A percentile compares a stretch with the other conserved stretches of the same genome.
Evolutionary conservation across 2,113 vertebrate genomes (phyloP).

Genomic region (Archocentrus centrarchus): DNA sequence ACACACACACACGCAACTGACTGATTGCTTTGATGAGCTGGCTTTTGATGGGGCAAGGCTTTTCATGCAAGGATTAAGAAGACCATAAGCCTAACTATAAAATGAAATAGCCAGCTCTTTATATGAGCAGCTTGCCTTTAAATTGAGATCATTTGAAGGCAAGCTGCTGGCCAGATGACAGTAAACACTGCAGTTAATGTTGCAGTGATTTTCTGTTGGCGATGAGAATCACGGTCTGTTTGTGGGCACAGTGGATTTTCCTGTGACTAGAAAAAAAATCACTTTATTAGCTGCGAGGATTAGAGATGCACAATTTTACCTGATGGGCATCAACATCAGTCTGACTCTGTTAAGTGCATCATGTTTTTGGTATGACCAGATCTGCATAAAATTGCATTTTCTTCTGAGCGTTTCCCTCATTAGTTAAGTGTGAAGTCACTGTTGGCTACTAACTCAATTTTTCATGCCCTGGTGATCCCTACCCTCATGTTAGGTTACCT

Average conservation of each 20-base stretch:
- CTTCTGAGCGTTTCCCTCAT: not conserved
- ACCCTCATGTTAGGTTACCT: not conserved
- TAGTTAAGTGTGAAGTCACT: not conserved
- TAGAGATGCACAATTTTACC: too few relatives aligned
- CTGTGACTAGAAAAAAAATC: not conserved
- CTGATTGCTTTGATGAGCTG: not conserved
- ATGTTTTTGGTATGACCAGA: not conserved
- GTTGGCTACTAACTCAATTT: not conserved
- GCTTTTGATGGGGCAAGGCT: not conserved
- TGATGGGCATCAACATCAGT: not conserved
- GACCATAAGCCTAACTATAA: constrained; percentile 11
- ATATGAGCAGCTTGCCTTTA: constrained; percentile 7
- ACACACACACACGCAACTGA: constrained; percentile 13
- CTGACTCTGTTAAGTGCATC: not conserved
- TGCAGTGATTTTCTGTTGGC: not conserved
- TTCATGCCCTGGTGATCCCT: not conserved
- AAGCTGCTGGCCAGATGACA: not conserved
- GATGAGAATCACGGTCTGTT: not conserved
- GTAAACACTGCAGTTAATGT: constrained; percentile 34
- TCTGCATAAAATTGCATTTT: not conserved
- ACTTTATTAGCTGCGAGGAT: too few relatives aligned
- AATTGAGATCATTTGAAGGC: constrained; percentile 18
- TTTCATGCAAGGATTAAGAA: constrained; percentile 3
- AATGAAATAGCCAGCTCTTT: not conserved
- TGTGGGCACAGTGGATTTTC: not conserved